Evolutionary conservation across 2,797 vertebrate genomes (phyloP), one percentile per base, ranked within the genome.

Genomic region (Enteromius anoplus): DNA sequence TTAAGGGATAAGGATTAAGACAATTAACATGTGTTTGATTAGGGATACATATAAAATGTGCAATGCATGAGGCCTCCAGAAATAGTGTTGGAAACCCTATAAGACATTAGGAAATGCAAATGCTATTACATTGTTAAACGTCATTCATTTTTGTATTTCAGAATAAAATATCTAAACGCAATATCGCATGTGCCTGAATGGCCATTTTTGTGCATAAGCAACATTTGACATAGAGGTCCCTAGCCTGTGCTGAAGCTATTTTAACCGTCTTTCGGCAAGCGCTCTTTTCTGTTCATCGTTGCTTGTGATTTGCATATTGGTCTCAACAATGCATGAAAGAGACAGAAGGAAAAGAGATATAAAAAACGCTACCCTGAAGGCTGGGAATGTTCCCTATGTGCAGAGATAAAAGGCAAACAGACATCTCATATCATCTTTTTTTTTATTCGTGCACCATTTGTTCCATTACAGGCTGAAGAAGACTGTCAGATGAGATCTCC

Each of bases 401-500:
- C 45, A 3, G 49, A 84, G 85, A 88, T 87, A 79, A 81, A 85
- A 86, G 87, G 51, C 78, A 32, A 68, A 69, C 78, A 71, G 72
- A 65, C 85, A 66, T 83, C 45, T 75, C 75, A 47, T 75, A 73
- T 73, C 51, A 42, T 77, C 37, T n/a, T 73, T 77, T 81, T 84
- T 80, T 78, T 77, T 60, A 80, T 84, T 81, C 75, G 72, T 84
- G 65, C 85, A 60, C 71, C 84, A 86, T 88, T 89, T 89, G 86
- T 89, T 88, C 78, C 71, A 88, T 89, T 83, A 23, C 85, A 77
- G 83, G 80, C 85, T n/a, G n/a, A 77, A 78, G 26, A 49, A 60
- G 80, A 78, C 60, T 90, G 87, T 89, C 86, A 89, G 91, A 91
- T 90, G 85, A 82, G 83, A 68, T 84, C 87, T 80, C 84, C 70